Evolutionary conservation across 2,797 vertebrate species (phyloP).

Genomic region (Gallirallus australis): DNA sequence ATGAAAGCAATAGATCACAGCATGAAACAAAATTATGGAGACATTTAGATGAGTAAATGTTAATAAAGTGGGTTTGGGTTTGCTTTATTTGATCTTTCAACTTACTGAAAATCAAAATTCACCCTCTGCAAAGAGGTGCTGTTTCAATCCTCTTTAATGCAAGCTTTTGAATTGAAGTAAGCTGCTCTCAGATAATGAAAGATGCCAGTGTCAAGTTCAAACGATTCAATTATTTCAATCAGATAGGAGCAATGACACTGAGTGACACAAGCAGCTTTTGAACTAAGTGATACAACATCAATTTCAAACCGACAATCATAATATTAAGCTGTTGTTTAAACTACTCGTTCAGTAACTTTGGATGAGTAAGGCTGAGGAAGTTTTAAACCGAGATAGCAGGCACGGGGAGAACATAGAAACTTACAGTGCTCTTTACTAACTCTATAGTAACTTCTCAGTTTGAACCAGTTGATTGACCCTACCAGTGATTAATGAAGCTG

Average conservation of each 20-base stretch:
- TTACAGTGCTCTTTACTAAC: neutral
- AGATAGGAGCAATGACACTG: neutral
- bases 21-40: neutral
- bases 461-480: neutral
- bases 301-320: neutral
- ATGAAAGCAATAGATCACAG: neutral
- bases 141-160: neutral
- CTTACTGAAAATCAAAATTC: neutral
- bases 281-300: neutral
- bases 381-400: neutral
- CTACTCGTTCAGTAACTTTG: neutral
- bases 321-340: neutral
- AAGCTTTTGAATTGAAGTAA: neutral
- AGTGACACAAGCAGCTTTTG: neutral
- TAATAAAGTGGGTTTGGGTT: neutral
- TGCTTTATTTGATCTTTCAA: neutral
- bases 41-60: neutral
- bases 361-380: neutral
- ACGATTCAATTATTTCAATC: neutral
- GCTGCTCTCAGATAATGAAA: neutral
- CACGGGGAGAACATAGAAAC: neutral
- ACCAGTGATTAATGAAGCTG: neutral
- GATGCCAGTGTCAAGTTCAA: neutral
- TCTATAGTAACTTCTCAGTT: neutral
- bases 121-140: neutral